Evolutionary conservation across 1,140 invertebrate genomes (phyloP), one percentile per base, ranked within the genome.

Genomic region (Mycetomoellerius zeteki): DNA sequence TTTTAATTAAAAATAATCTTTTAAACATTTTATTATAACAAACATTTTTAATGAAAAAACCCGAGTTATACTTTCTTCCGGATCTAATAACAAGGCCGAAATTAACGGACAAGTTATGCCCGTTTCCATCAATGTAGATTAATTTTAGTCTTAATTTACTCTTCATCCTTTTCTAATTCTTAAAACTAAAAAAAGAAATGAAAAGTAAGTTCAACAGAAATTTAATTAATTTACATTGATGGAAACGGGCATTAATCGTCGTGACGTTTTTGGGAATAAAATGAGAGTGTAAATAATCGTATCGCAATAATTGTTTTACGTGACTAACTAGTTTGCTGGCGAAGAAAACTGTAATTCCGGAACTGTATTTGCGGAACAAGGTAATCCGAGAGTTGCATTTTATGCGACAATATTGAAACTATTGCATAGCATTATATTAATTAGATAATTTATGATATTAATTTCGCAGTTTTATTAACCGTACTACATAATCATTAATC

Each of bases 391-490:
- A 43, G 21, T 50, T 37, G 33, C 47, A 8, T 56, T 71, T 56
- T 33, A 43, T 4, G 43, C 52, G 67, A n/a, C 52, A 21, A 73
- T 73, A 73, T 73, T 37, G 43, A 84, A 50, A 8, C 19, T 37
- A 50, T 19, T 50, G 37, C 69, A 43, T 62, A 73, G 58, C 14
- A 50, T 84, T 73, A 33, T 50, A 37, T 84, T 75, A 14, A 75
- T 75, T 24, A 21, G 10, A 37, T 6, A 47, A 82, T 50, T 60
- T 82, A 84, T 60, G 5, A 73, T 24, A 86, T 88, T 75, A 89
- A 89, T 75, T 89, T 43, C 60, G 37, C 47, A 52, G 37, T 65
- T 84, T 62, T 37, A 24, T 7, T 16, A 43, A 78, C 37, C 33
- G n/a, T 0, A 24, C 27, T 58, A 50, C n/a, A 30, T 37, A 3